These are phyloP conservation scores for Sylvicapra grimmia DNA, from an alignment of 2,113 vertebrate species.

Conservation along the genomic window DNA sequence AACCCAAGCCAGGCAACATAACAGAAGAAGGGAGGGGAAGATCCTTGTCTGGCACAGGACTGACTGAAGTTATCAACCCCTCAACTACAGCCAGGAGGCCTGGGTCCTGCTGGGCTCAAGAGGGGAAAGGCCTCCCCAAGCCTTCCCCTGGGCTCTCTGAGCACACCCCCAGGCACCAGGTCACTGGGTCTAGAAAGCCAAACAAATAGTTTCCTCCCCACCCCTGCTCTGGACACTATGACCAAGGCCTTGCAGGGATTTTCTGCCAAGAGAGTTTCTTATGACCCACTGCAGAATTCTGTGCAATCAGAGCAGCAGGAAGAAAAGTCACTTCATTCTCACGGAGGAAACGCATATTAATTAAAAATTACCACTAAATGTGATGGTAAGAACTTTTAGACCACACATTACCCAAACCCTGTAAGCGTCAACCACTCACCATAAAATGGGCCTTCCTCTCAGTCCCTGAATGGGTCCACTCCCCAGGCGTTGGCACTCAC, in stretches of 20 bases:
- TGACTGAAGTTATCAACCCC: not conserved
- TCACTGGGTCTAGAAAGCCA: not conserved
- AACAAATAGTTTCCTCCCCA: not conserved
- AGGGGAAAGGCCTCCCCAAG: not conserved
- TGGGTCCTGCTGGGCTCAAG: not conserved
- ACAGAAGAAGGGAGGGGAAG: not conserved
- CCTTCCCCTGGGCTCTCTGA: not conserved
- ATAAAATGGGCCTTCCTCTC: not conserved
- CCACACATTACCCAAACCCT: not conserved
- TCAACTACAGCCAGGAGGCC: not conserved
- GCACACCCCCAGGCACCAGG: not conserved
- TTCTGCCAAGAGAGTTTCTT: not conserved
- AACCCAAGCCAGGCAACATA: not conserved
- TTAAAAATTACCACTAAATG: not conserved
- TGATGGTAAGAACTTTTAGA: not conserved
- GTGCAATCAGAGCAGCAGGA: not conserved
- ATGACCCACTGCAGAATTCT: not conserved
- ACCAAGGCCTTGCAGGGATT: not conserved
- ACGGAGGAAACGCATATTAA: not conserved
- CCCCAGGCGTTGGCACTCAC: not conserved
- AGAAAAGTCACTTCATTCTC: not conserved
- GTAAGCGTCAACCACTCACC: not conserved
- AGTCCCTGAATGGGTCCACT: not conserved
- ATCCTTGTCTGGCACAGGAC: not conserved
- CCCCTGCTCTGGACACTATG: not conserved